Evolutionary conservation across 2,888 invertebrate genomes (phyloP).

Genomic region (Malthinus seriepunctatus): DNA sequence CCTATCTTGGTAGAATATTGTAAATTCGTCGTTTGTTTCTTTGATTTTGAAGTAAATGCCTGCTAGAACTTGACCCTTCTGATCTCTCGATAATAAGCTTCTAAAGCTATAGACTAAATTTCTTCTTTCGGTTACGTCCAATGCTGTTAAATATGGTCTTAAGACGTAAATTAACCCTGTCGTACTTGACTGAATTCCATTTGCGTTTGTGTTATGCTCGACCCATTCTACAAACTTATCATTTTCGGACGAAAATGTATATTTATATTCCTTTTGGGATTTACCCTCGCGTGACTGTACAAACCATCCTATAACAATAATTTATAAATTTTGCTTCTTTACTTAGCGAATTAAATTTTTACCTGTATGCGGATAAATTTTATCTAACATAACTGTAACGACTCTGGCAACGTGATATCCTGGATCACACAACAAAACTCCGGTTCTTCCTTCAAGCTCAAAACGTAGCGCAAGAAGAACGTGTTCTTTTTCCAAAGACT

Average conservation of each 20-base stretch:
- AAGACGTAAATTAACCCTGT: conserved; percentile 80
- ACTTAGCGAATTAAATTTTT: conserved; percentile 28
- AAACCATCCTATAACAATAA: conserved; percentile 70
- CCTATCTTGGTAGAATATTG: conserved; percentile 76
- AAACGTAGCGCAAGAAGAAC: conserved; percentile 79
- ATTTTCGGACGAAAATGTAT: conserved; percentile 71
- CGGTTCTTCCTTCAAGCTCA: conserved; percentile 71
- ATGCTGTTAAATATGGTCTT: conserved; percentile 76
- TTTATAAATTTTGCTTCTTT: background rate
- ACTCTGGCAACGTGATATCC: conserved; percentile 89
- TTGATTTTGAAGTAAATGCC: conserved; percentile 85
- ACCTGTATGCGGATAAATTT: conserved; percentile 85
- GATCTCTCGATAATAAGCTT: conserved; percentile 79
- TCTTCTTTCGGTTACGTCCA: conserved; percentile 86
- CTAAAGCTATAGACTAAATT: conserved; percentile 85
- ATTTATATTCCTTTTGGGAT: conserved; percentile 83
- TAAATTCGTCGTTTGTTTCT: conserved; percentile 64
- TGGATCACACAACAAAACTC: conserved; percentile 83
- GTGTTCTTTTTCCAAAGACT: conserved; percentile 82
- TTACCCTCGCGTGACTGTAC: conserved; percentile 77
- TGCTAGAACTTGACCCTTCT: conserved; percentile 80
- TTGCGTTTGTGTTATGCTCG: conserved; percentile 73
- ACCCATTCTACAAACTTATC: conserved; percentile 84
- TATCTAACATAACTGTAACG: conserved; percentile 85
- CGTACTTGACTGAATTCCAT: conserved; percentile 54